These are phyloP conservation scores for Tangara arthus DNA, from an alignment of 2,797 vertebrate genomes.

Conservation along the genomic window DNA sequence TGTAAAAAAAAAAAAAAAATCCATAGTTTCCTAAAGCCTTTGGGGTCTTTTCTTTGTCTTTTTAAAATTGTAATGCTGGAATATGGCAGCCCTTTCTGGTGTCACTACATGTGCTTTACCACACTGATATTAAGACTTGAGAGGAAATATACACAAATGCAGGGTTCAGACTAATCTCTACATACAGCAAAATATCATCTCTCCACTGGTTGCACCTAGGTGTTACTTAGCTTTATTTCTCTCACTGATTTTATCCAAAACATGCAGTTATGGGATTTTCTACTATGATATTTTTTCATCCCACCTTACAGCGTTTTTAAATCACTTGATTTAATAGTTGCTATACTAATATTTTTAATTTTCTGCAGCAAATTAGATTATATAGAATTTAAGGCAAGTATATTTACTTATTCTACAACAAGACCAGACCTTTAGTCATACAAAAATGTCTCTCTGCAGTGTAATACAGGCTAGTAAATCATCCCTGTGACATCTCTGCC, in stretches of 20 bases:
- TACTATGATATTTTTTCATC: neutral
- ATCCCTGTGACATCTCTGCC: constrained; percentile 22
- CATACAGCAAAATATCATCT: neutral
- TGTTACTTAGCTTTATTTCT: neutral
- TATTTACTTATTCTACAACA: constrained; percentile 7
- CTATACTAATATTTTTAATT: constrained; percentile 19
- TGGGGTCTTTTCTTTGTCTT: neutral
- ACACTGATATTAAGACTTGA: neutral
- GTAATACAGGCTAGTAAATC: constrained; percentile 22
- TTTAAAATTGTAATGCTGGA: neutral
- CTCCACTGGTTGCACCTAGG: neutral
- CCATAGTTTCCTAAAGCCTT: neutral
- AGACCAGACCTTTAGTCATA: neutral
- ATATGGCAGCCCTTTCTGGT: neutral
- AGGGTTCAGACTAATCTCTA: neutral
- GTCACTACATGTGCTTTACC: neutral
- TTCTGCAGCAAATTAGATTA: neutral
- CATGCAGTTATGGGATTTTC: neutral
- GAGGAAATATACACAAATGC: neutral
- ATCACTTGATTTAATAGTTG: constrained; percentile 5
- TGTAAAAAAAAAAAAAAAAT: neutral
- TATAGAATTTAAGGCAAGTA: neutral
- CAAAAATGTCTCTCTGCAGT: neutral
- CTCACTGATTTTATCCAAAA: neutral
- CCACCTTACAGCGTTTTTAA: neutral